A percentile compares a stretch with the other conserved stretches of the same genome.
phyloP scores from a whole-genome alignment of 2,888 invertebrate genomes.

The Saturnia pavonia region DNA sequence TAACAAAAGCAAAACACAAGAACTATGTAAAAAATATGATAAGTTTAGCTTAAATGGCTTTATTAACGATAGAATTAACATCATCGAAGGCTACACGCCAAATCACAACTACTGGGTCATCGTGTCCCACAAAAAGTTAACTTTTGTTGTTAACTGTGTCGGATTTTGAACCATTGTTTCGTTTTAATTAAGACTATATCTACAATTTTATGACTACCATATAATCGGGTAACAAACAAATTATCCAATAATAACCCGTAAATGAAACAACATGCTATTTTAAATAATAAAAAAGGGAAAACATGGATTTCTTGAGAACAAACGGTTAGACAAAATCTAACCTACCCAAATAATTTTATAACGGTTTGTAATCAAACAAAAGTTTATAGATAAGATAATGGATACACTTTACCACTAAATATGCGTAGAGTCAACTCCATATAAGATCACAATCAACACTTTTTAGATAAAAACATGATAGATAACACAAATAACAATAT shows the following conservation, averaged over 20 bases:
- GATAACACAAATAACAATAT: conserved; percentile 68
- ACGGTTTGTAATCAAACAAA: conserved; percentile 49
- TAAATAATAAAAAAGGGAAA: conserved; percentile 65
- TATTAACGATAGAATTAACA: conserved; percentile 38
- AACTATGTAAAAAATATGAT: conserved; percentile 15
- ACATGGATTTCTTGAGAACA: conserved; percentile 51
- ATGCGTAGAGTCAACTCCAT: conserved; percentile 63
- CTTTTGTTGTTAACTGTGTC: conserved; percentile 12
- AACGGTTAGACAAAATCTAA: conserved; percentile 57
- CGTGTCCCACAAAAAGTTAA: conserved; percentile 29
- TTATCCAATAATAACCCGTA: conserved; percentile 36
- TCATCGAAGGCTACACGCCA: conserved; percentile 35
- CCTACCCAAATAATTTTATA: conserved; percentile 60
- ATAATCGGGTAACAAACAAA: conserved; percentile 4
- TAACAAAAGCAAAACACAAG: neutral
- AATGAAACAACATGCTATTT: conserved; percentile 40
- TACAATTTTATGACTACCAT: neutral
- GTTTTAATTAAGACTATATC: conserved; percentile 4
- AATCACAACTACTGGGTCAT: conserved; percentile 52
- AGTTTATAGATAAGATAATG: conserved; percentile 64
- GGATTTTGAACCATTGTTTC: conserved; percentile 10
- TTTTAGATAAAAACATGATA: conserved; percentile 80
- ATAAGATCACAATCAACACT: conserved; percentile 72
- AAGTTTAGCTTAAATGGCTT: conserved; percentile 21
- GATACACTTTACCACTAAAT: conserved; percentile 71